These are phyloP conservation scores for Serinus canaria DNA, from an alignment of 2,113 vertebrate species.

Conservation along the genomic window DNA sequence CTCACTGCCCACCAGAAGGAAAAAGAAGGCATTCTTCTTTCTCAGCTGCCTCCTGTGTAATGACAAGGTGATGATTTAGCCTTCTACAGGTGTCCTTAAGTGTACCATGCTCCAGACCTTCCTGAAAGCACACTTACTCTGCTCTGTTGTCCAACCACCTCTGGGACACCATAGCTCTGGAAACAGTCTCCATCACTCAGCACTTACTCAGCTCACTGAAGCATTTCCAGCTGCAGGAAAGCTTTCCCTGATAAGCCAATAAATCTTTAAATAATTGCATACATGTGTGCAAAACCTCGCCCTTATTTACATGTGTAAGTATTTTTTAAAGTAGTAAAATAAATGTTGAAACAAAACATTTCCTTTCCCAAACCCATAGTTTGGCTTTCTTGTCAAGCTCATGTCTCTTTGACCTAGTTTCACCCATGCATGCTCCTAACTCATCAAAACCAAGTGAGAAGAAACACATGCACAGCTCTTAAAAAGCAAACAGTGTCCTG, in stretches of 20 bases:
- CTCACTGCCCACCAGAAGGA: background rate
- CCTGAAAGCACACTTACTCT: background rate
- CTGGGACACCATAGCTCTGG: background rate
- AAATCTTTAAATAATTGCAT: background rate
- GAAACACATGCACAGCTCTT: background rate
- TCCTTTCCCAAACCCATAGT: background rate
- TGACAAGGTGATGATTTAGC: background rate
- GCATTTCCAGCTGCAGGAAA: background rate
- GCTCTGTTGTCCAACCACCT: background rate
- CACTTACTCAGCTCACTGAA: background rate
- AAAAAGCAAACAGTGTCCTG: background rate
- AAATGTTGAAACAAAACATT: background rate
- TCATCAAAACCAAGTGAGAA: background rate
- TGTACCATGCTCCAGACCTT: background rate
- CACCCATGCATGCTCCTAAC: background rate
- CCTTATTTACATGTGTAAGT: background rate
- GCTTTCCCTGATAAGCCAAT: background rate
- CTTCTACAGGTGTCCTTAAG: background rate
- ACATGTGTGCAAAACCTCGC: background rate
- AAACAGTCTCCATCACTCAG: background rate
- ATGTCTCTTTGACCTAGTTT: background rate
- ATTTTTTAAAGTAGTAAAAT: background rate
- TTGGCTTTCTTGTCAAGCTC: background rate
- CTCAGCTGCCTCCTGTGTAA: background rate
- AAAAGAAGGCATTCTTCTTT: background rate